Percentiles rank a stretch among this genome's conserved stretches.
Conservation (phyloP, 2,113 vertebrate genomes). For the Pomatorhinus ruficollis region DNA sequence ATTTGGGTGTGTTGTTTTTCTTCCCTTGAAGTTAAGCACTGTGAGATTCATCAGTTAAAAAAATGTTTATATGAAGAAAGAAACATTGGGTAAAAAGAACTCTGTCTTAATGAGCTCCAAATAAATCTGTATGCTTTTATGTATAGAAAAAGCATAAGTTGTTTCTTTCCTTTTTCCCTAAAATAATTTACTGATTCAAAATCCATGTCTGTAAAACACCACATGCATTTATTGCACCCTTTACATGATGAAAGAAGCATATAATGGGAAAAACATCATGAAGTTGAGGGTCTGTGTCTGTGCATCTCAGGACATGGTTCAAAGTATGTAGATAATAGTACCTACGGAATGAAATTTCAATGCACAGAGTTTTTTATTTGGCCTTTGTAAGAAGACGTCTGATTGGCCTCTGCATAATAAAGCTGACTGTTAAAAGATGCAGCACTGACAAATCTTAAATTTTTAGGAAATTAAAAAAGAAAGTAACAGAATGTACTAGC, state of each 20-base stretch:
- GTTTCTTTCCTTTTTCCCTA: neutral
- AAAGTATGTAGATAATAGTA: neutral
- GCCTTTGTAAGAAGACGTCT: neutral
- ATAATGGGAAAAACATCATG: neutral
- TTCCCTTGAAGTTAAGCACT: neutral
- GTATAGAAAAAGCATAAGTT: neutral
- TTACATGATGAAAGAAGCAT: neutral
- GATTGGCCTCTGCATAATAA: neutral
- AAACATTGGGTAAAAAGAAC: neutral
- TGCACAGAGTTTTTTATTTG: neutral
- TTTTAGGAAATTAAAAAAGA: neutral
- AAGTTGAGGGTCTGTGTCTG: neutral
- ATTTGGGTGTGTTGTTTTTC: neutral
- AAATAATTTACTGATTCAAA: neutral
- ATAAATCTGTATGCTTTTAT: neutral
- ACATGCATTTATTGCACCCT: neutral
- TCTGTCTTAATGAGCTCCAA: neutral
- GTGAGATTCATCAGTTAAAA: neutral
- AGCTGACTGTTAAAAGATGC: neutral
- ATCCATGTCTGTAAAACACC: neutral
- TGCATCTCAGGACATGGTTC: neutral
- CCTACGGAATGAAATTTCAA: neutral
- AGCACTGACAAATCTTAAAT: neutral
- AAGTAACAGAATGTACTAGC: neutral
- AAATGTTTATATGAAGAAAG: neutral